phyloP scores from a whole-genome alignment of 2,888 invertebrate species.

The Desoria tigrina region DNA sequence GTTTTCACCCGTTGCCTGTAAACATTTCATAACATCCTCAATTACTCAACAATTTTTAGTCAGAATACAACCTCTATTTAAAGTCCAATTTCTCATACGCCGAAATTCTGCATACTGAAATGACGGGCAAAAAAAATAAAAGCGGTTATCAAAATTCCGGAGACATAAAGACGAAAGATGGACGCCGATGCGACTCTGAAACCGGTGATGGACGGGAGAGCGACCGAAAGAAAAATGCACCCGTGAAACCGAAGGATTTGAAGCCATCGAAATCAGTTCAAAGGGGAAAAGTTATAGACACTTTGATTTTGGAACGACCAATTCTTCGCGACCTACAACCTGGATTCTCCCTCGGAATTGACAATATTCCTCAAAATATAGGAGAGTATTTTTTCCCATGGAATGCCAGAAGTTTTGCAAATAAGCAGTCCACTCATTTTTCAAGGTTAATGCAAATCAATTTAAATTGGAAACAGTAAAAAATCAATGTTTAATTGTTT shows the following conservation, averaged over 20 bases:
- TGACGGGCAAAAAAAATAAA: no score
- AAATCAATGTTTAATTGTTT: slow-evolving; percentile 7
- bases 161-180: no score
- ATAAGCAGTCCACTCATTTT: neutral
- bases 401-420: neutral
- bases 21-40: no score
- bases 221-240: no score
- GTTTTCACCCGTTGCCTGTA: no score
- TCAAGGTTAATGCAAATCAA: neutral
- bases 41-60: no score
- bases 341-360: neutral
- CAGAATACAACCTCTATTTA: no score
- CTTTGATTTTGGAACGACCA: neutral
- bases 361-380: neutral
- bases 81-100: neutral
- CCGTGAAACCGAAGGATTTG: neutral
- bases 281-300: neutral
- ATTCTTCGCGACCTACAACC: neutral
- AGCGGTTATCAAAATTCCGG: neutral
- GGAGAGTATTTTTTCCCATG: neutral
- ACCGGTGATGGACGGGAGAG: no score
- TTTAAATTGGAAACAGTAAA: neutral
- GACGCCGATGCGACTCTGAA: no score
- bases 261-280: neutral
- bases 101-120: neutral